Base-by-base conservation (phyloP, 2,888 invertebrate species). In the Hymenopus coronatus region DNA sequence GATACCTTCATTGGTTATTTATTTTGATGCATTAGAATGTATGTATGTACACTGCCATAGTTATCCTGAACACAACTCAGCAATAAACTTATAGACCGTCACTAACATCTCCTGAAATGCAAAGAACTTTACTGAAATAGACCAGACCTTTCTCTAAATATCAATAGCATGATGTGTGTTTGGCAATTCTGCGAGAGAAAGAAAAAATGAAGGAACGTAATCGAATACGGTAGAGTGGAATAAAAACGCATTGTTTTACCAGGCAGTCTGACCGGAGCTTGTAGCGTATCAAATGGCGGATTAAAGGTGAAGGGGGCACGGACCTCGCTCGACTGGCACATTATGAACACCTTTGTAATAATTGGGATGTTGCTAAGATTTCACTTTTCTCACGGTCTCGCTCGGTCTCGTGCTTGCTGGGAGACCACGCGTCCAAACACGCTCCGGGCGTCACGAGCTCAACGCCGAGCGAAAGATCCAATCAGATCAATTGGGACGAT, bases 381-480 rank as follows among this genome's bases (percentile, higher is more conserved):
- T 87, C 82, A 87, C 87, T 87, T 87, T 82, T 82, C 87, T 87
- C 87, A 87, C 87, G 87, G 40, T 82, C 12, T 25, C 15, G 85
- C 81, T 81, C 4, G 20, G 54, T 54, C 54, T 70, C 54, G 54
- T 70, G 54, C 54, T 70, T 40, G 40, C 54, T 70, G 54, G 25
- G 20, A 20, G 54, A 70, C 54, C 54, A 70, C 54, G 54, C 54
- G 54, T 70, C 54, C 54, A 6, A 70, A 15, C 54, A 70, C 54
- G 54, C 54, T 70, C 20, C 54, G 20, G 54, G 54, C 54, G 20
- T 70, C 54, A 70, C 54, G 54, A 70, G 54, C 20, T 12, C 40
- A 40, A 40, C 40, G 40, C 40, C 33, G 33, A 33, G 33, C 8
- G 7, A 4, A 33, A 33, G 33, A 33, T 33, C 33, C 40, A 40